Evolutionary conservation across 2,113 vertebrate species (phyloP).

Genomic region (Leucosticte australis): DNA sequence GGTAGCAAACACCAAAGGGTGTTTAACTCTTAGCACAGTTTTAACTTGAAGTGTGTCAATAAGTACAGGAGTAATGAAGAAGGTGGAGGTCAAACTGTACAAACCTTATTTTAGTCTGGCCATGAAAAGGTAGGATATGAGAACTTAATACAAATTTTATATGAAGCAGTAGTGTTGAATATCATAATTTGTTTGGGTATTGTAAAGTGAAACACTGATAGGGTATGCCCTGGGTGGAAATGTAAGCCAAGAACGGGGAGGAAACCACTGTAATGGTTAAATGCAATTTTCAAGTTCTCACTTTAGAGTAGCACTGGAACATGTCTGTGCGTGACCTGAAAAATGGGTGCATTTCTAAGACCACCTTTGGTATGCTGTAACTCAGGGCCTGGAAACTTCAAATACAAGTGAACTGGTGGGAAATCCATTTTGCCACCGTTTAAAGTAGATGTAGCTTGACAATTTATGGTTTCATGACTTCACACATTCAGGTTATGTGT

Average conservation of each 20-base stretch:
- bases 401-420: background rate
- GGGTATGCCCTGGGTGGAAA: background rate
- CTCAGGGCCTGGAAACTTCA: background rate
- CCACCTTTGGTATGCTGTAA: background rate
- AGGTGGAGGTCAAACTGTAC: background rate
- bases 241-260: background rate
- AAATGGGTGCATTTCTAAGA: background rate
- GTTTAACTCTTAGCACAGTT: background rate
- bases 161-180: background rate
- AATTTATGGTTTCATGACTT: background rate
- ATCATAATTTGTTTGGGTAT: background rate
- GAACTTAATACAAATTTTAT: background rate
- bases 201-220: background rate
- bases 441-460: background rate
- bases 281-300: background rate
- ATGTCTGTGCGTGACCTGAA: background rate
- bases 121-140: background rate
- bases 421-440: background rate
- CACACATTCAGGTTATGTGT: background rate
- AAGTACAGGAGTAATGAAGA: background rate
- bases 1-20: background rate
- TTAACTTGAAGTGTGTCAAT: background rate
- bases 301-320: background rate
- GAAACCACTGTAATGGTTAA: background rate
- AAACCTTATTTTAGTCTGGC: background rate